Percentiles rank a stretch among this genome's conserved stretches.
Evolutionary conservation across 2,888 invertebrate species (phyloP).

Genomic region (Tiliacea aurago): DNA sequence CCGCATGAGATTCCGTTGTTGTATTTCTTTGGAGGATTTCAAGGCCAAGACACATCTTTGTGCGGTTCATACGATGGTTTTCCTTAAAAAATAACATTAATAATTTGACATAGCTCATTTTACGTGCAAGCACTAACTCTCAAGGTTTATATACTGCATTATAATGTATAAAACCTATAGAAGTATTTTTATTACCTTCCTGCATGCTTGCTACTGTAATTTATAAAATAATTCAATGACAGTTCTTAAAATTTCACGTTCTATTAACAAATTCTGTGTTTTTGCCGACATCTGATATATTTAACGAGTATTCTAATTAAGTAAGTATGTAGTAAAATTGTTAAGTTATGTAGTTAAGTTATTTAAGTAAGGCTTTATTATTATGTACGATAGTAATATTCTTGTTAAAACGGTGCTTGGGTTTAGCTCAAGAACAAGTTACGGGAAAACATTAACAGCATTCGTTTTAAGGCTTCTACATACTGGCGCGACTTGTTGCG

Average conservation of each 20-base stretch:
- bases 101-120: constrained; percentile 17
- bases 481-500: too few species aligned
- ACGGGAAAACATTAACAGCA: constrained; percentile 39
- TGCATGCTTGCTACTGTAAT: constrained; percentile 27
- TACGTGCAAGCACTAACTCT: constrained; percentile 12
- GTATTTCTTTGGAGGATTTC: neutral
- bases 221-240: constrained; percentile 44
- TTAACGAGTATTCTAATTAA: constrained; percentile 23
- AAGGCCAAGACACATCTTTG: constrained; percentile 1
- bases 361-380: constrained; percentile 7
- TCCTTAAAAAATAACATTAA: constrained; percentile 10
- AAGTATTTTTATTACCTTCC: constrained; percentile 50
- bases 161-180: constrained; percentile 16
- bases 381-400: constrained; percentile 14
- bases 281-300: constrained; percentile 18
- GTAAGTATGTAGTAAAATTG: neutral
- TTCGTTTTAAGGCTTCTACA: too few species aligned
- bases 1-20: neutral
- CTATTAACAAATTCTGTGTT: constrained; percentile 19
- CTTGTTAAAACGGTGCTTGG: constrained; percentile 35
- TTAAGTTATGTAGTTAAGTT: too few species aligned
- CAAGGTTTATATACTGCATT: constrained; percentile 24
- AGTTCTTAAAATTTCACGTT: constrained; percentile 40
- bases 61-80: neutral
- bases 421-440: constrained; percentile 33